Base-by-base conservation (phyloP, 1,140 invertebrate genomes). In the Nomia melanderi region DNA sequence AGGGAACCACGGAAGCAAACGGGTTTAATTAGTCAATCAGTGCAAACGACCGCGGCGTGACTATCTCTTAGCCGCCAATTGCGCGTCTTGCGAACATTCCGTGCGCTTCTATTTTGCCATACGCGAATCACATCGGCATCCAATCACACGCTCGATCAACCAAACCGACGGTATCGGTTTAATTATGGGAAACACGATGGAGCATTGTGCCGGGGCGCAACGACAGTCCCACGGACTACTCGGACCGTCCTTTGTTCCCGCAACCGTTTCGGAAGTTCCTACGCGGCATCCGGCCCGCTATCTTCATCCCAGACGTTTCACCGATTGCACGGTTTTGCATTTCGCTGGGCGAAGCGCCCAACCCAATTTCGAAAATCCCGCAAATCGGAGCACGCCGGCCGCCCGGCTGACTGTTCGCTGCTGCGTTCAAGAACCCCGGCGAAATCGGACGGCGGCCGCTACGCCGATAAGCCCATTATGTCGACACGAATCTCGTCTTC, bases 141-240 rank as follows among this genome's bases (percentile, higher is more conserved):
- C 71, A 73, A 73, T 73, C 71, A 73, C 71, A 73, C 71, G 71
- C 23, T 73, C 71, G 60, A 73, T 73, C 71, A 73, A 36, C 60
- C 33, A 73, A 73, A 73, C 60, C 60, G 60, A 65, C 59, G 59
- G 47, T 73, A 73, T 64, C 71, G 60, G 71, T 73, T 73, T 73
- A 73, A 73, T 73, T 73, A 73, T 73, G 33, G 71, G 14, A 53
- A 47, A 31, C 25, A 33, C 44, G 71, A 73, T 23, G 31, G 71
- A 64, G 44, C 27, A 73, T 73, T 54, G 60, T 73, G 33, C 25
- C 17, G 17, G 12, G 20, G n/a, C 8, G 59, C 60, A 50, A 39
- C 57, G 60, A 54, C 60, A 23, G 20, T 57, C 20, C 27, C 1
- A 12, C 14, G 17, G 11, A 2, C 54, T 2, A 4, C n/a, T 20